Evolutionary conservation across 2,113 vertebrate species (phyloP), one percentile per base, ranked within the genome.

Genomic region (Thunnus thynnus): DNA sequence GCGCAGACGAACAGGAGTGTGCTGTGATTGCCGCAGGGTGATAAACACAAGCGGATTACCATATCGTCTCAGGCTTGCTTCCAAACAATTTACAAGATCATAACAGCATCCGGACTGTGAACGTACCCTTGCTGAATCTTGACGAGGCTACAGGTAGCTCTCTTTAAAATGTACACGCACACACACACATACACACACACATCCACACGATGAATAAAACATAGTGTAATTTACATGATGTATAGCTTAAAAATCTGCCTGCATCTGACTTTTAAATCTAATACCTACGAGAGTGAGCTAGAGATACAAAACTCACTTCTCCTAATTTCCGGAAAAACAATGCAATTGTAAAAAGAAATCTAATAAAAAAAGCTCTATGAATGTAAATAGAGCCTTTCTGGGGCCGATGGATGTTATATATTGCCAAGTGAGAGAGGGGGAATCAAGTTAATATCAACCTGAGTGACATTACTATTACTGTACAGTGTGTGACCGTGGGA

Each of bases 331-430:
- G 32, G 64, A 12, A 86, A 78, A 95, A 94, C 87, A 85, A 89
- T 89, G 78, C 77, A 86, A 89, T 86, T 85, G 85, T 69, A 62
- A 65, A 25, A 85, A 85, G 78, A 89, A 92, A 95, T 95, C 90
- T 93, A 95, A 95, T 95, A 94, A 84, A 95, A 30, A 93, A 94
- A 93, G 86, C 92, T 88, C 90, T 91, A 89, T 94, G 92, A 91
- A 95, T 95, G 93, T 88, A 94, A 95, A 95, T 95, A 77, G 82
- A 65, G 81, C 75, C 76, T 91, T 91, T 89, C 82, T 73, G 78
- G 70, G 85, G 52, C 75, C 36, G 48, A 68, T 41, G 77, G 78
- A 73, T 78, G 86, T 83, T 89, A 69, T 63, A 83, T 85, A 85
- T 74, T 82, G 78, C 65, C 76, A 82, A 83, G 71, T 80, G 78